Base-by-base conservation (phyloP, 2,113 vertebrate genomes). In the Myxocyprinus asiaticus region DNA sequence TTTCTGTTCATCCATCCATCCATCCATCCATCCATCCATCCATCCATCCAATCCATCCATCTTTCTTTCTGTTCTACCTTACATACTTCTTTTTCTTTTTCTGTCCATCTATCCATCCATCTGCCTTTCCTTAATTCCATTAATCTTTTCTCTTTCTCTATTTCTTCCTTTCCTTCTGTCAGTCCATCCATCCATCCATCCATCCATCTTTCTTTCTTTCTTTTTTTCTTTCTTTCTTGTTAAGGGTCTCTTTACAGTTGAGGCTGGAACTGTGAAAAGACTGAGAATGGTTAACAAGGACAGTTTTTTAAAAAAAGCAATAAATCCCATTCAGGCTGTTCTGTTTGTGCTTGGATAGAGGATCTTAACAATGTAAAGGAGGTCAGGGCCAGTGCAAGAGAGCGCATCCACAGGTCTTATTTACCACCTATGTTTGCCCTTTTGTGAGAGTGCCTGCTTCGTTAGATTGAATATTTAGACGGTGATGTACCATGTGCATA, bases 271-370 rank as follows among this genome's bases (percentile, higher is more conserved):
- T n/a, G 2, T 4, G n/a, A n/a, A n/a, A n/a, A n/a, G n/a, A n/a
- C 1, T 6, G 17, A 94, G 88, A 93, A 94, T 94, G 93, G 92
- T 94, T 95, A 95, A 96, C 94, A 94, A 94, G 93, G 94, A 93
- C 91, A 93, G 94, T 94, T 95, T 95, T 89, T 91, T 94, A 33
- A 33, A 33, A n/a, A 33, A 33, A 33, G 22, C 94, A 94, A 93
- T 94, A 94, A 93, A 94, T 95, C 93, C 94, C 88, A 88, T 89
- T 85, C 86, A 83, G 88, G 88, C 22, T 88, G 89, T 90, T 89
- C 93, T 89, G 33, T 72, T 72, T 17, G 42, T 76, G 88, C 90
- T 92, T 92, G 92, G 90, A 92, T 91, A 83, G 22, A 33, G 9
- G n/a, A 88, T 90, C 90, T 89, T 91, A 92, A 93, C 92, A 92